Conservation (phyloP, 2,888 invertebrate species). For the Synergus itoensis region DNA sequence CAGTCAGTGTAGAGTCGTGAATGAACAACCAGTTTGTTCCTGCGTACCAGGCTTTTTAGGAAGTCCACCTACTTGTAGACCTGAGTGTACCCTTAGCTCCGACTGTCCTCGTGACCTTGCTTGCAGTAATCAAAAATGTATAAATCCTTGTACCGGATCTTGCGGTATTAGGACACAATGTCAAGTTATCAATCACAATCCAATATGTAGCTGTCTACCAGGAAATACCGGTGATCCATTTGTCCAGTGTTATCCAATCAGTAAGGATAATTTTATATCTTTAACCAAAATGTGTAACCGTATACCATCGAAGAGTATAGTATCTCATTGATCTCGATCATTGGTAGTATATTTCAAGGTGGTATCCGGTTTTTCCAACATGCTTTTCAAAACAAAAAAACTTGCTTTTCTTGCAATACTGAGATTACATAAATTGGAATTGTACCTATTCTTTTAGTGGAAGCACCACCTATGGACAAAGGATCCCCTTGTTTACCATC, state of each 20-base stretch:
- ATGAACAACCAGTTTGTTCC: slow-evolving; percentile 79
- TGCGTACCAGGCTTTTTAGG: slow-evolving; percentile 77
- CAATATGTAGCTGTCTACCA: slow-evolving; percentile 78
- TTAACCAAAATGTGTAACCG: neutral
- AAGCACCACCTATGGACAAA: slow-evolving; percentile 46
- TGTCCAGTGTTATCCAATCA: slow-evolving; percentile 65
- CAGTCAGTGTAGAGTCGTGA: slow-evolving; percentile 79
- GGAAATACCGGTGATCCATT: slow-evolving; percentile 77
- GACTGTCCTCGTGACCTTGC: slow-evolving; percentile 77
- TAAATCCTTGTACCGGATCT: slow-evolving; percentile 78
- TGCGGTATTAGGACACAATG: slow-evolving; percentile 79
- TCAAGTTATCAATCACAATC: slow-evolving; percentile 78
- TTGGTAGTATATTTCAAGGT: slow-evolving; percentile 55
- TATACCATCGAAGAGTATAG: too few species aligned
- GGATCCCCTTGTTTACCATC: slow-evolving; percentile 78
- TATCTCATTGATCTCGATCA: neutral
- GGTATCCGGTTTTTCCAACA: neutral
- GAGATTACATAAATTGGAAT: neutral
- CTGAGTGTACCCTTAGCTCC: slow-evolving; percentile 79
- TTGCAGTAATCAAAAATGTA: slow-evolving; percentile 77
- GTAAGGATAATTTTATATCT: slow-evolving; percentile 50
- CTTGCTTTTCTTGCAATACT: neutral
- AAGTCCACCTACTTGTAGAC: slow-evolving; percentile 76
- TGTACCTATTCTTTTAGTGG: slow-evolving; percentile 1
- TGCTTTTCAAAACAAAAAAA: neutral